Base-by-base conservation (phyloP, 2,797 vertebrate genomes). In the Neosilurus hyrtlii region DNA sequence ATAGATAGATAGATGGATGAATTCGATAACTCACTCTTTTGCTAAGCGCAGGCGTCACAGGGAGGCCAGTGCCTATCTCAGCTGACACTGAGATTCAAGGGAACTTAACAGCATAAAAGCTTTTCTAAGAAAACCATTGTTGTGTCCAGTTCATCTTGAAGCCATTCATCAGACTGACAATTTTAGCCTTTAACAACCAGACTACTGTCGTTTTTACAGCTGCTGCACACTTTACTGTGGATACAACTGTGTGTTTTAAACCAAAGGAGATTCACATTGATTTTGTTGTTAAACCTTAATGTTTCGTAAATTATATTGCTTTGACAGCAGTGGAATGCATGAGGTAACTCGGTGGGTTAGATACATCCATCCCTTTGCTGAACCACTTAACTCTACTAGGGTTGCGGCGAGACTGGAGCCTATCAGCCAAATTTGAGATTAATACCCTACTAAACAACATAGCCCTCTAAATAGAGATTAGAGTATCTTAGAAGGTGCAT, bases 101-200 rank as follows among this genome's bases (percentile, higher is more conserved):
- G 61, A 22, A 61, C 72, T 30, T 51, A 72, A 59, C 22, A 57
- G 52, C 9, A 22, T 35, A 72, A 72, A 18, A 67, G 22, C 59
- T 18, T 65, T 71, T 22, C 52, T 81, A n/a, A 79, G 68, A 81
- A 67, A 57, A 35, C 62, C 76, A 70, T 84, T 79, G 57, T 49
- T 81, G 80, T 84, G 63, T 70, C 73, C 66, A 67, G 63, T 75
- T 63, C 43, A 74, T 81, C 54, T 79, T 86, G 82, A 82, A 88
- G 85, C 8, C 81, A 86, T 83, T 87, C 83, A 86, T 75, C 67
- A 1, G n/a, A 9, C 61, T 56, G 30, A 86, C 80, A 87, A n/a
- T 80, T 76, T 74, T 43, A 62, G 82, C 78, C 63, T 77, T 67
- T 66, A 54, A 67, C 10, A 61, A 70, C 59, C 77, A 37, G 65